A percentile compares a stretch with the other conserved stretches of the same genome.
Evolutionary conservation across 1,140 invertebrate genomes (phyloP).

Genomic region (Neotoxoptera formosana): DNA sequence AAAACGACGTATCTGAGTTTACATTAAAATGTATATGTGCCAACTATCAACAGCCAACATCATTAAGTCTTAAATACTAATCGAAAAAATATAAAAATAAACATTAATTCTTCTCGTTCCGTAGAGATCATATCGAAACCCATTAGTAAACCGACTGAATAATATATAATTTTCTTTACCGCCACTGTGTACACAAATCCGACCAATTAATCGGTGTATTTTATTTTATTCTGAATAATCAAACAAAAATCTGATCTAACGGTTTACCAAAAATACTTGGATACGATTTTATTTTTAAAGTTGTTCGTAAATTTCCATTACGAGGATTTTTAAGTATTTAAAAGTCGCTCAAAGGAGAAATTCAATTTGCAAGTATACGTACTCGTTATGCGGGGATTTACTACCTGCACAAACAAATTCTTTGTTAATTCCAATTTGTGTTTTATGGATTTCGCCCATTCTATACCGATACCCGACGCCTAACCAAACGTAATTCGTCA

Average conservation of each 20-base stretch:
- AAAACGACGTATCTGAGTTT: background rate
- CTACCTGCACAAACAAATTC: background rate
- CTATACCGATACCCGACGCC: too few species aligned
- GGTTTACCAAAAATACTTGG: background rate
- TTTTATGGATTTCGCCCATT: too few species aligned
- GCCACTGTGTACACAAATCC: background rate
- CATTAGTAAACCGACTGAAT: background rate
- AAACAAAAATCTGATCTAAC: background rate
- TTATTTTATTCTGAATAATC: background rate
- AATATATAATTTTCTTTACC: background rate
- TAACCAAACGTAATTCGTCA: too few species aligned
- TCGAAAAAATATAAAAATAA: conserved; percentile 12
- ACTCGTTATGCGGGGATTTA: too few species aligned
- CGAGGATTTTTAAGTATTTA: background rate
- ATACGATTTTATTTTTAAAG: background rate
- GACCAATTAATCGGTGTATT: background rate
- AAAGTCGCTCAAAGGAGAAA: background rate
- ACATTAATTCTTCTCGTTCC: background rate
- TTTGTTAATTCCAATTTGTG: too few species aligned
- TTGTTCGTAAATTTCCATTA: background rate
- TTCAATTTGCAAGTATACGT: background rate
- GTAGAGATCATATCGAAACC: background rate
- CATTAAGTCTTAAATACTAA: background rate
- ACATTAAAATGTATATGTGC: background rate
- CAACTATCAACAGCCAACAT: background rate